Evolutionary conservation across 2,113 vertebrate species (phyloP).

Genomic region (Thunnus thynnus): DNA sequence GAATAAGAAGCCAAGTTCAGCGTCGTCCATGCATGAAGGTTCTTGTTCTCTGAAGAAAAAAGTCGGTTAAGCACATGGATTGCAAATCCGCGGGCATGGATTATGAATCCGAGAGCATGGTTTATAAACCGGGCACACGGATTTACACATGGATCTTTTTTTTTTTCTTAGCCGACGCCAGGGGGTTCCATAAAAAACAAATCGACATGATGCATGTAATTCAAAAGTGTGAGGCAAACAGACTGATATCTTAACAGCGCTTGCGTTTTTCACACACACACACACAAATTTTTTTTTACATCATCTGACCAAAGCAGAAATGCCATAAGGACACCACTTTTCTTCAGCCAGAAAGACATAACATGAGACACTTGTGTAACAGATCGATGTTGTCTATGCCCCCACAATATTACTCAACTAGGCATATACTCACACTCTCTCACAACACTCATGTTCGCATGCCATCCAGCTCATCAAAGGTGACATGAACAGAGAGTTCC

Average conservation of each 20-base stretch:
- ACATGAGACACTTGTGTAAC: constrained; percentile 7
- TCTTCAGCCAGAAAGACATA: background rate
- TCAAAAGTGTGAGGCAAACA: constrained; percentile 49
- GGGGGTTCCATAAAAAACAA: too few species aligned
- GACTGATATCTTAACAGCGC: background rate
- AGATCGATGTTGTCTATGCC: background rate
- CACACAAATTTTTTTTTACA: background rate
- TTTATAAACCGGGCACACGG: too few species aligned
- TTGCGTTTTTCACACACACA: background rate
- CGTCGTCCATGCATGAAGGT: too few species aligned
- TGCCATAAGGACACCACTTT: background rate
- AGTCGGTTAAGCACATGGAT: too few species aligned
- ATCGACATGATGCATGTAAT: constrained; percentile 31
- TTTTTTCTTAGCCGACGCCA: too few species aligned
- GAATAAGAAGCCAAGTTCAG: too few species aligned
- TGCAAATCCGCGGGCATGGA: too few species aligned
- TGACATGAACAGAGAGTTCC: constrained; percentile 37
- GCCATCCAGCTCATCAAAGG: constrained; percentile 26
- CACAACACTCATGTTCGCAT: background rate
- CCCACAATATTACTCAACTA: background rate
- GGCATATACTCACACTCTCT: background rate
- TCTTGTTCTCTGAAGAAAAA: too few species aligned
- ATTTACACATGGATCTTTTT: too few species aligned
- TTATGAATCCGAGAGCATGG: too few species aligned
- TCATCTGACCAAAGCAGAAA: background rate